These are phyloP conservation scores for Donacobius atricapilla DNA, from an alignment of 2,113 vertebrate genomes.

Conservation along the genomic window DNA sequence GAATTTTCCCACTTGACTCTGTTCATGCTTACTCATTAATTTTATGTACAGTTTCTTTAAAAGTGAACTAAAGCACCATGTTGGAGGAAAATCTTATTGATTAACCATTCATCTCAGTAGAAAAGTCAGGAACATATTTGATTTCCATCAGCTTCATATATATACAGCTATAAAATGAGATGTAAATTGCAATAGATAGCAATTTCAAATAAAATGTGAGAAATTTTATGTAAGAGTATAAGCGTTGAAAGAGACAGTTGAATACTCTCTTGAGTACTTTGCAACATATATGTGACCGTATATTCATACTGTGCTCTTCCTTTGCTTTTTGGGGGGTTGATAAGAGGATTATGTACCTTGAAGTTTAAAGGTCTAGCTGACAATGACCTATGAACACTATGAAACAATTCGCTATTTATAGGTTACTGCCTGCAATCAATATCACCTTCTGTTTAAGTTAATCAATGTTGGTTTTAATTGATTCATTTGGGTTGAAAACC, in stretches of 20 bases:
- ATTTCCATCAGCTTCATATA: constrained; percentile 4
- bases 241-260: not conserved
- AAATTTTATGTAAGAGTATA: not conserved
- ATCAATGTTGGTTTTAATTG: constrained; percentile 72
- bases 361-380: constrained; percentile 62
- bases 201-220: not conserved
- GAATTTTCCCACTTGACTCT: constrained; percentile 15
- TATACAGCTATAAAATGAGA: constrained; percentile 16
- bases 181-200: not conserved
- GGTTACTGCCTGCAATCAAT: constrained; percentile 62
- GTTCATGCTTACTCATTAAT: constrained; percentile 17
- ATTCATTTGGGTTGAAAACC: constrained; percentile 63
- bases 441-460: constrained; percentile 71
- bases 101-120: constrained; percentile 51
- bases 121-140: constrained; percentile 10
- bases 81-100: constrained; percentile 45
- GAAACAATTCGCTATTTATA: constrained; percentile 65
- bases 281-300: not conserved
- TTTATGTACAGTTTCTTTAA: constrained; percentile 28
- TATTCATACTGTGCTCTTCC: not conserved
- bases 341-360: constrained; percentile 20
- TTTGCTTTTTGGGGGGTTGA: constrained; percentile 26
- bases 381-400: constrained; percentile 48
- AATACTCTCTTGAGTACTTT: not conserved
- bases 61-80: not conserved